Percentiles rank a stretch among this genome's conserved stretches.
These are phyloP conservation scores for Idaea biselata DNA, from an alignment of 2,888 invertebrate genomes.

Conservation along the genomic window DNA sequence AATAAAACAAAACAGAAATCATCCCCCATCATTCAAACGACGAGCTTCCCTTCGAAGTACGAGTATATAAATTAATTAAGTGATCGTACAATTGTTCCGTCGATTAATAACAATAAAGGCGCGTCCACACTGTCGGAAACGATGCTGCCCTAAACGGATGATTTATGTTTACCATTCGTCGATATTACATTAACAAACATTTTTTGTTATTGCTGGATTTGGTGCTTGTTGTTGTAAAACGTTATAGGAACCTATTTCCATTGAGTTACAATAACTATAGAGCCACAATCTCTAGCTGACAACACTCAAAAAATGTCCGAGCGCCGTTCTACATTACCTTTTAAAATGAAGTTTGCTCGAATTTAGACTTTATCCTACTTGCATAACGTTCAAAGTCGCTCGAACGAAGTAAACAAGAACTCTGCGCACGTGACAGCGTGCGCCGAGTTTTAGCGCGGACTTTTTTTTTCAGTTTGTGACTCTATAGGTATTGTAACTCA, in stretches of 20 bases:
- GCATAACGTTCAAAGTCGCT: no score
- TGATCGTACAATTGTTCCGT: conserved; percentile 25
- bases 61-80: conserved; percentile 28
- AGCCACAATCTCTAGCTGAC: no score
- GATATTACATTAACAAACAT: conserved; percentile 5
- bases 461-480: no score
- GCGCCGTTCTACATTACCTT: no score
- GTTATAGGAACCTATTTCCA: not conserved
- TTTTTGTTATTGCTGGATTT: not conserved
- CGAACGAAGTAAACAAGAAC: no score
- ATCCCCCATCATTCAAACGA: not conserved
- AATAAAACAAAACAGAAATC: conserved; percentile 2
- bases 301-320: no score
- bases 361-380: no score
- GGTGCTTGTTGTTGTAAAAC: not conserved
- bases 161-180: conserved; percentile 19
- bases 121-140: conserved; percentile 28
- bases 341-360: no score
- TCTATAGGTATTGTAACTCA: no score
- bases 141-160: conserved; percentile 24
- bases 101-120: conserved; percentile 38
- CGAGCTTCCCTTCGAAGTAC: not conserved
- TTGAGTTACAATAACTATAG: no score
- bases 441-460: no score
- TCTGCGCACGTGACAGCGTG: no score